Evolutionary conservation across 2,113 vertebrate genomes (phyloP).

Genomic region (Gymnocephalus cernua): DNA sequence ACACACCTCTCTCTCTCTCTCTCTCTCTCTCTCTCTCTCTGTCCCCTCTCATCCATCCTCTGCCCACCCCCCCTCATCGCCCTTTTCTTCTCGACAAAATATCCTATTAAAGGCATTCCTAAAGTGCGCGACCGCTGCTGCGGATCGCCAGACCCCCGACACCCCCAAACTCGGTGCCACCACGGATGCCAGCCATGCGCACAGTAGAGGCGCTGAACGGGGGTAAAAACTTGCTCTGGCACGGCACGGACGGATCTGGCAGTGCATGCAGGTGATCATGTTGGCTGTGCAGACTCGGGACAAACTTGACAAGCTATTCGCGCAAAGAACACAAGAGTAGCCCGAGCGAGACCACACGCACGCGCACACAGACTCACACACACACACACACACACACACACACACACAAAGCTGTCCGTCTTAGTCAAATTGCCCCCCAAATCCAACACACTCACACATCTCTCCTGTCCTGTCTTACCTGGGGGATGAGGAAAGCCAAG

Average conservation of each 20-base stretch:
- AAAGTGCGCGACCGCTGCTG: conserved; percentile 36
- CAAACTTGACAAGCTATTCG: conserved; percentile 60
- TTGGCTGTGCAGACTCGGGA: conserved; percentile 12
- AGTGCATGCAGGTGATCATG: conserved; percentile 4
- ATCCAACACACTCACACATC: neutral
- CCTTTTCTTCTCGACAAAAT: neutral
- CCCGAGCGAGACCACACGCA: neutral
- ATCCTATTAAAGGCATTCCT: conserved; percentile 13
- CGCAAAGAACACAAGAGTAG: neutral
- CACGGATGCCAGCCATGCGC: conserved; percentile 29
- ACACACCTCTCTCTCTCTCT: conserved; percentile 7
- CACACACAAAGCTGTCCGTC: neutral
- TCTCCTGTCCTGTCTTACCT: conserved; percentile 87
- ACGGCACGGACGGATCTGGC: neutral
- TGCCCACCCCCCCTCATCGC: too few species aligned
- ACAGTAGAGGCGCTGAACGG: neutral
- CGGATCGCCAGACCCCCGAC: conserved; percentile 30
- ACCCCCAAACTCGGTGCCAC: conserved; percentile 48
- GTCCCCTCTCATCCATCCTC: neutral
- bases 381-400: neutral
- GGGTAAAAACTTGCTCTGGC: conserved; percentile 41
- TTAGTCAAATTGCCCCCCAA: neutral
- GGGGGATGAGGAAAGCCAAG: conserved; percentile 91
- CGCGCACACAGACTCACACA: rapidly evolving
- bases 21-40: neutral